A percentile compares a stretch with the other conserved stretches of the same genome.
phyloP scores from a whole-genome alignment of 2,113 vertebrate genomes.

The Poicephalus meyeri region DNA sequence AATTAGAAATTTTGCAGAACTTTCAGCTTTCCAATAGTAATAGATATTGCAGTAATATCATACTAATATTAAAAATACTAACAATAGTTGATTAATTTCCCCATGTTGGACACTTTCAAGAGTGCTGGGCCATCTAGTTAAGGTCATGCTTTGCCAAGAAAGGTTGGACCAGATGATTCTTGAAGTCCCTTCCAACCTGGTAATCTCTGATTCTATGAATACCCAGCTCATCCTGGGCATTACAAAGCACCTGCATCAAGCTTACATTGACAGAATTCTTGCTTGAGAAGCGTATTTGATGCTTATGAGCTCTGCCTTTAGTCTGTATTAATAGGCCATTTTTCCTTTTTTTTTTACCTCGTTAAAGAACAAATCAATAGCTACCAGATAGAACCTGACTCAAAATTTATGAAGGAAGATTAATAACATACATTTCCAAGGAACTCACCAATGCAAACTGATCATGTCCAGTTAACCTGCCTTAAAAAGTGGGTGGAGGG shows the following conservation, averaged over 20 bases:
- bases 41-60: not conserved
- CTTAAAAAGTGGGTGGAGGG: not conserved
- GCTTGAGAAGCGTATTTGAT: not conserved
- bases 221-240: not conserved
- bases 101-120: not conserved
- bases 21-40: not conserved
- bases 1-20: not conserved
- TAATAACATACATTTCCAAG: not conserved
- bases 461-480: not conserved
- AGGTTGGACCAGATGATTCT: not conserved
- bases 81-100: not conserved
- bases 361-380: not conserved
- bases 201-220: not conserved
- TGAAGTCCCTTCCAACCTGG: not conserved
- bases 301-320: not conserved
- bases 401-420: not conserved
- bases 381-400: not conserved
- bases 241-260: not conserved
- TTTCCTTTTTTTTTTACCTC: not conserved
- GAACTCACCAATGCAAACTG: not conserved
- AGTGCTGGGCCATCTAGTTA: not conserved
- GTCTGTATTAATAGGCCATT: not conserved
- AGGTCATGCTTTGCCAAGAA: not conserved
- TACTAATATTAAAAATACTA: not conserved
- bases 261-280: not conserved